Percentiles rank a stretch among this genome's conserved stretches.
phyloP scores from a whole-genome alignment of 2,113 vertebrate species.

The Numida meleagris region DNA sequence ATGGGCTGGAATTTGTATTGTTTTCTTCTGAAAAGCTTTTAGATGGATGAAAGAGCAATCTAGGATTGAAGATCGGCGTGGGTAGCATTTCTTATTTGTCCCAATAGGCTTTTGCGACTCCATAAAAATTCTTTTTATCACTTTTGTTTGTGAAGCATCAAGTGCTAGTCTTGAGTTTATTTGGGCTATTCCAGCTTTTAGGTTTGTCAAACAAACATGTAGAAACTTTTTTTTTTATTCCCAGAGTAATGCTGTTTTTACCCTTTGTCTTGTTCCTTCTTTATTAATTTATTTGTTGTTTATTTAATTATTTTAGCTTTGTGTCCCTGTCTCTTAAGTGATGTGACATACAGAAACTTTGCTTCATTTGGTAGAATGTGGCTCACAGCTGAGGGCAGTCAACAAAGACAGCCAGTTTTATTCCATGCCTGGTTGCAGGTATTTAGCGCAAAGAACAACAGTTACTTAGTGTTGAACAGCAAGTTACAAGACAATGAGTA shows the following conservation, averaged over 20 bases:
- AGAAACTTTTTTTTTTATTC: not conserved
- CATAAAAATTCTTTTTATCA: not conserved
- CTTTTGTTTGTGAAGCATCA: not conserved
- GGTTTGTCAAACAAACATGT: not conserved
- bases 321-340: constrained; percentile 28
- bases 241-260: not conserved
- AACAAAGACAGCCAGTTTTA: constrained; percentile 1
- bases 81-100: not conserved
- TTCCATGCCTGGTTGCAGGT: not conserved
- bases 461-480: not conserved
- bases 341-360: not conserved
- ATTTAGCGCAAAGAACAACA: not conserved
- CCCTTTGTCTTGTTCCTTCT: not conserved
- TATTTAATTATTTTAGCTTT: not conserved
- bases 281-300: not conserved
- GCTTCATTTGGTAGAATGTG: constrained; percentile 14
- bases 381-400: constrained; percentile 43
- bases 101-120: not conserved
- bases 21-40: not conserved
- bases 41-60: not conserved
- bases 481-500: not conserved
- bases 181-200: not conserved
- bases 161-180: not conserved
- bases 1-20: not conserved
- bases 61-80: not conserved